These are phyloP conservation scores for Anoplius nigerrimus DNA, from an alignment of 2,888 invertebrate genomes.

Conservation along the genomic window DNA sequence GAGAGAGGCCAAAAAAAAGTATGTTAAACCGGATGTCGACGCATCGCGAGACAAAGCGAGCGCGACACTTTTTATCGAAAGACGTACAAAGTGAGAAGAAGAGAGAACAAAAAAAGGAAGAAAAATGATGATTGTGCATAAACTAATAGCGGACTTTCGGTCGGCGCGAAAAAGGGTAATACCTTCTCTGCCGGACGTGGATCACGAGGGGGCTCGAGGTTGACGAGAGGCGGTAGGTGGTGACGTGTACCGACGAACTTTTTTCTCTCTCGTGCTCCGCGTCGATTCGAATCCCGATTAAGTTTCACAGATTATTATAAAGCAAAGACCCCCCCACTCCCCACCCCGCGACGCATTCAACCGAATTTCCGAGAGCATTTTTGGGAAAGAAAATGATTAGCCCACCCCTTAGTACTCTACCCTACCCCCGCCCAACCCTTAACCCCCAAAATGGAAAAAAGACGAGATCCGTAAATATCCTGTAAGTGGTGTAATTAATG, in stretches of 20 bases:
- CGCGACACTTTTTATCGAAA: slow-evolving; percentile 54
- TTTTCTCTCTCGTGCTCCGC: slow-evolving; percentile 52
- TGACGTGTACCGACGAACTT: neutral
- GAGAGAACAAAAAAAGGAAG: too few species aligned
- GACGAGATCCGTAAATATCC: slow-evolving; percentile 24
- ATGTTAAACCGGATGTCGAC: slow-evolving; percentile 30
- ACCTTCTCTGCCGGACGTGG: slow-evolving; percentile 39
- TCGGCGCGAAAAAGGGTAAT: slow-evolving; percentile 7
- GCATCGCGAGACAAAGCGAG: slow-evolving; percentile 23
- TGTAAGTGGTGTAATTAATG: slow-evolving; percentile 55
- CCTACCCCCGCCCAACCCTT: neutral
- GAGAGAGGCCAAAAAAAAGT: neutral
- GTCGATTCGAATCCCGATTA: slow-evolving; percentile 67
- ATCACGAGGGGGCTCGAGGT: slow-evolving; percentile 17
- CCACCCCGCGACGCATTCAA: slow-evolving; percentile 12
- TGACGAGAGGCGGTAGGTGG: neutral
- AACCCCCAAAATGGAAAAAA: neutral
- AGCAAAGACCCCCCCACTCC: slow-evolving; percentile 33
- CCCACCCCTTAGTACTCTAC: too few species aligned
- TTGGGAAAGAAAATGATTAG: slow-evolving; percentile 4
- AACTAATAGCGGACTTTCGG: slow-evolving; percentile 1
- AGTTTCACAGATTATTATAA: slow-evolving; percentile 70
- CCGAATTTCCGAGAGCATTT: slow-evolving; percentile 32
- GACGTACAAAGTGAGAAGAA: slow-evolving; percentile 58
- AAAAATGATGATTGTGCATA: slow-evolving; percentile 4